These are phyloP conservation scores for Drosophila virilis DNA, from an alignment of 1,140 invertebrate species.

Conservation along the genomic window DNA sequence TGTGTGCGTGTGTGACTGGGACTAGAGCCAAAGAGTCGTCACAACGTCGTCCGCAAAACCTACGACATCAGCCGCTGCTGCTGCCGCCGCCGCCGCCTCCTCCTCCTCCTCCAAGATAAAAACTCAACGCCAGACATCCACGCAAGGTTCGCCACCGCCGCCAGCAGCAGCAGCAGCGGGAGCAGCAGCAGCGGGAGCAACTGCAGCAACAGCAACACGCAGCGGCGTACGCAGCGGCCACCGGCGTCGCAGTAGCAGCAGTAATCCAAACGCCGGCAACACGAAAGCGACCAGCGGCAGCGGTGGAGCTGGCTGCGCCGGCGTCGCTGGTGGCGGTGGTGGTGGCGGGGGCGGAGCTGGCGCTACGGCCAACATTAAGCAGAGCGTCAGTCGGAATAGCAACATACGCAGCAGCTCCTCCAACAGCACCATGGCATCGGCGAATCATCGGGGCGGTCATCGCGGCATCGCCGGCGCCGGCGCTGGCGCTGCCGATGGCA, in stretches of 20 bases:
- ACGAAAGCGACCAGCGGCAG: slow-evolving; percentile 79
- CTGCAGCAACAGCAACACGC: slow-evolving; percentile 42
- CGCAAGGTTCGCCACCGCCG: slow-evolving; percentile 43
- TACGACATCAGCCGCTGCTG: slow-evolving; percentile 69
- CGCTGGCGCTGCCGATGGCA: slow-evolving; percentile 86
- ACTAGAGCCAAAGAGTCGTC: slow-evolving; percentile 36
- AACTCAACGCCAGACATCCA: slow-evolving; percentile 37
- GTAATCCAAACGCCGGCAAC: slow-evolving; percentile 81
- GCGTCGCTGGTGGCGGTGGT: slow-evolving; percentile 69
- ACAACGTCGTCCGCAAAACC: slow-evolving; percentile 78
- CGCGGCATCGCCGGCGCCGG: slow-evolving; percentile 86
- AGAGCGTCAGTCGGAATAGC: slow-evolving; percentile 82
- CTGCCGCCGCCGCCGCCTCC: slow-evolving; percentile 53
- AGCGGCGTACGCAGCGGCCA: slow-evolving; percentile 74
- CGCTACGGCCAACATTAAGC: slow-evolving; percentile 66
- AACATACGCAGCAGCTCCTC: slow-evolving; percentile 84
- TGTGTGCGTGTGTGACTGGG: slow-evolving; percentile 21
- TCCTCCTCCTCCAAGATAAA: slow-evolving; percentile 23
- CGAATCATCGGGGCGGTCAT: slow-evolving; percentile 85
- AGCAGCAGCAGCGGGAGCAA: slow-evolving; percentile 29
- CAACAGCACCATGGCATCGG: slow-evolving; percentile 84
- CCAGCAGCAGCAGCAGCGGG: slow-evolving; percentile 43
- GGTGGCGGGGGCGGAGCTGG: slow-evolving; percentile 56
- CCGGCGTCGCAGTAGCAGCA: slow-evolving; percentile 82
- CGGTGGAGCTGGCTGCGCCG: slow-evolving; percentile 81